Percentiles rank a stretch among this genome's conserved stretches.
Conservation (phyloP, 2,113 vertebrate species). For the Halichoerus grypus region DNA sequence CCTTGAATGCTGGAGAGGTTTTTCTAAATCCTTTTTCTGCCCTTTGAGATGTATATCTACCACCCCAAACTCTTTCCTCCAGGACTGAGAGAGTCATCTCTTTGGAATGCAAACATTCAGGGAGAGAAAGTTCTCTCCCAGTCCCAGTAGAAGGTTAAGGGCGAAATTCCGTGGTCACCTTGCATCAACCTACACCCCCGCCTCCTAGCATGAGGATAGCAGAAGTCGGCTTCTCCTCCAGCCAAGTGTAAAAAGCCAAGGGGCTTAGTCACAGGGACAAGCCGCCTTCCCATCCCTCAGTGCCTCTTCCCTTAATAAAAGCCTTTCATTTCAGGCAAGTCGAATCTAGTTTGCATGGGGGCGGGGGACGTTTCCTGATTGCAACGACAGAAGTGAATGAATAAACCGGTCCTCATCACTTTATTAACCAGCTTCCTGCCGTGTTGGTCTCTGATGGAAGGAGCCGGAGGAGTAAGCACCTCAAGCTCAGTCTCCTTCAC, state of each 20-base stretch:
- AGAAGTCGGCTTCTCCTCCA: background rate
- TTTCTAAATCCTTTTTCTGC: background rate
- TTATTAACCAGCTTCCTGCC: background rate
- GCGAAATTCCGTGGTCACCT: rapidly evolving
- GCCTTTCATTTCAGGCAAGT: background rate
- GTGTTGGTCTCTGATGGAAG: background rate
- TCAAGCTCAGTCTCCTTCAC: background rate
- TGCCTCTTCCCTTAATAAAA: background rate
- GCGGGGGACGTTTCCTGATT: no score
- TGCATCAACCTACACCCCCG: no score
- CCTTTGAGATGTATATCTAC: background rate
- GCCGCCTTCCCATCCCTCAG: background rate
- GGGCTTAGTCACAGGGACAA: background rate
- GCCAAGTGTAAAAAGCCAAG: background rate
- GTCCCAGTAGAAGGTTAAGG: background rate
- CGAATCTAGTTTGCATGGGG: background rate
- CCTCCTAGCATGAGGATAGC: background rate
- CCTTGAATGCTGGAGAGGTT: background rate
- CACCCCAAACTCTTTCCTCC: background rate
- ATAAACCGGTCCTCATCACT: rapidly evolving
- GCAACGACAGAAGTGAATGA: background rate
- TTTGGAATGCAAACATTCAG: background rate
- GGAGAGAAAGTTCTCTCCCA: background rate
- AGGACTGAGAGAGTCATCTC: no score
- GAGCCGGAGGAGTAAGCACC: background rate